Conservation (phyloP, 2,797 vertebrate genomes). For the Bradypodion ventrale region DNA sequence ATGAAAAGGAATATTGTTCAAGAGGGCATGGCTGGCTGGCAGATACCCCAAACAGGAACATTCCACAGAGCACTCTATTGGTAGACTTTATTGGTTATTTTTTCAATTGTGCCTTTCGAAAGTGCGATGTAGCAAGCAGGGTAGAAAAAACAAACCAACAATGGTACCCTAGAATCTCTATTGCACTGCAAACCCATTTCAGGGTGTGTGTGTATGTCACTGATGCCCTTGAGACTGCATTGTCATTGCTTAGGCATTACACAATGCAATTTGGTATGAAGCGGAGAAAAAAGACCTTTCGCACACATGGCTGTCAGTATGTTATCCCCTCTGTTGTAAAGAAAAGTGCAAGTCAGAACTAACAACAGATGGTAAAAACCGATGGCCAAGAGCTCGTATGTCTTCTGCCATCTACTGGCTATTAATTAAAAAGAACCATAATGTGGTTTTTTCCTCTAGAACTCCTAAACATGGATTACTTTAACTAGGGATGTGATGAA, state of each 20-base stretch:
- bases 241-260: neutral
- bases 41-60: neutral
- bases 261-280: neutral
- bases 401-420: constrained; percentile 19
- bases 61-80: neutral
- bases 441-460: neutral
- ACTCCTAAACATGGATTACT: neutral
- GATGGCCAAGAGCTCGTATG: neutral
- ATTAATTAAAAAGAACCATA: neutral
- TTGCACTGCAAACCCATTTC: neutral
- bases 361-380: neutral
- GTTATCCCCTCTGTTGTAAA: neutral
- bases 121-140: neutral
- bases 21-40: neutral
- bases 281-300: neutral
- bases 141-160: too few relatives aligned
- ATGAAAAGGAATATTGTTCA: neutral
- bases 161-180: neutral
- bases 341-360: neutral
- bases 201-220: too few relatives aligned
- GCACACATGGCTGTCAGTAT: neutral
- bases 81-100: neutral
- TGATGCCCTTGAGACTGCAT: neutral
- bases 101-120: neutral
- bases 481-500: too few relatives aligned